Evolutionary conservation across 2,888 invertebrate species (phyloP).

Genomic region (Nephrotoma appendiculata): DNA sequence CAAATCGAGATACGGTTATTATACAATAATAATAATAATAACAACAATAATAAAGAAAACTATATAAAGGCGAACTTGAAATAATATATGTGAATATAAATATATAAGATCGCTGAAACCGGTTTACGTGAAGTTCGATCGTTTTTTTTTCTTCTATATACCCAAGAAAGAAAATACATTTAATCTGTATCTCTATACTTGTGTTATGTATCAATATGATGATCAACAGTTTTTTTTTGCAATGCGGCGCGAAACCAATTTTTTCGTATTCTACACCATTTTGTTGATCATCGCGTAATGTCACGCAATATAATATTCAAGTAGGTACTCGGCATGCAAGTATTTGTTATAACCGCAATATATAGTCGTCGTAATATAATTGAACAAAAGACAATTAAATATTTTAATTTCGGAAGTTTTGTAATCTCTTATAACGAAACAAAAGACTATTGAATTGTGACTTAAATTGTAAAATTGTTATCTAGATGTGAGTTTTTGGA

Average conservation of each 20-base stretch:
- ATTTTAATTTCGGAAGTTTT: background rate
- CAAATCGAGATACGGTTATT: slow-evolving; percentile 4
- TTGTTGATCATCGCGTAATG: background rate
- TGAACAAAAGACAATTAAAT: background rate
- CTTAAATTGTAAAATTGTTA: background rate
- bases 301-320: background rate
- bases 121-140: background rate
- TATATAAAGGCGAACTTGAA: background rate
- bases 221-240: background rate
- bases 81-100: background rate
- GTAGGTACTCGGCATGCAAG: background rate
- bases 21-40: background rate
- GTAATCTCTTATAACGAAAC: background rate
- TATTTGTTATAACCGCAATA: background rate
- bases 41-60: background rate
- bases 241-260: background rate
- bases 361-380: background rate
- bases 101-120: background rate
- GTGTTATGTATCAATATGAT: background rate
- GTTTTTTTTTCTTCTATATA: background rate
- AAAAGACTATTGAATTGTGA: background rate
- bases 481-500: background rate
- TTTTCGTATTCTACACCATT: background rate
- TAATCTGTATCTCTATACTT: background rate
- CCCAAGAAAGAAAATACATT: background rate